Percentiles rank a stretch among this genome's conserved stretches.
Conservation (phyloP, 2,113 vertebrate species). For the Syrmaticus mikado region DNA sequence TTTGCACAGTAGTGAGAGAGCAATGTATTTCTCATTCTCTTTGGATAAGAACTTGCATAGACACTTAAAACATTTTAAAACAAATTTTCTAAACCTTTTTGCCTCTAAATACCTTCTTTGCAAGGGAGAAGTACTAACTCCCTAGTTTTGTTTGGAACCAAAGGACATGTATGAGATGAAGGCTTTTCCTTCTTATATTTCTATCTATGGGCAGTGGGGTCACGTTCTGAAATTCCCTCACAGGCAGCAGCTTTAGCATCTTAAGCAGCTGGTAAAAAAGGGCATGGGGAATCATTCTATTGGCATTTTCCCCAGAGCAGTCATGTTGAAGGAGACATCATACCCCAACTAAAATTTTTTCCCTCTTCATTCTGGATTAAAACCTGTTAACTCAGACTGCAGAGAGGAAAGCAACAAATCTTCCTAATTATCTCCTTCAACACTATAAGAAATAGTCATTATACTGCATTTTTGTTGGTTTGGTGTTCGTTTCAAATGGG, state of each 20-base stretch:
- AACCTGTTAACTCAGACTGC: not conserved
- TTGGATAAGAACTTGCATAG: not conserved
- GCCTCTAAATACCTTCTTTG: not conserved
- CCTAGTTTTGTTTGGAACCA: not conserved
- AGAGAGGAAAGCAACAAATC: not conserved
- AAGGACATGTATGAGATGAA: not conserved
- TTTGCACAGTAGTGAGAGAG: not conserved
- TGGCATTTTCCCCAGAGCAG: not conserved
- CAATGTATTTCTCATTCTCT: not conserved
- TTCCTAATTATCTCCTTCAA: not conserved
- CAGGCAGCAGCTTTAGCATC: not conserved
- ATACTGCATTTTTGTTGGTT: not conserved
- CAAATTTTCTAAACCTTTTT: not conserved
- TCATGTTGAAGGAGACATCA: not conserved
- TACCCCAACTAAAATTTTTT: not conserved
- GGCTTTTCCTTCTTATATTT: not conserved
- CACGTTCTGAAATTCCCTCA: not conserved
- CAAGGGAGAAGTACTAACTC: not conserved
- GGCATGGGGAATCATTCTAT: not conserved
- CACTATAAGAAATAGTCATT: not conserved
- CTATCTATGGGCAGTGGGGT: fast-evolving
- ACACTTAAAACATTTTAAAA: not conserved
- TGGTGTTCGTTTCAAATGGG: not conserved
- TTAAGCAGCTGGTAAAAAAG: not conserved
- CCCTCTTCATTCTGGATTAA: not conserved